Evolutionary conservation across 2,113 vertebrate species (phyloP), one percentile per base, ranked within the genome.

Genomic region (Trachemys scripta): DNA sequence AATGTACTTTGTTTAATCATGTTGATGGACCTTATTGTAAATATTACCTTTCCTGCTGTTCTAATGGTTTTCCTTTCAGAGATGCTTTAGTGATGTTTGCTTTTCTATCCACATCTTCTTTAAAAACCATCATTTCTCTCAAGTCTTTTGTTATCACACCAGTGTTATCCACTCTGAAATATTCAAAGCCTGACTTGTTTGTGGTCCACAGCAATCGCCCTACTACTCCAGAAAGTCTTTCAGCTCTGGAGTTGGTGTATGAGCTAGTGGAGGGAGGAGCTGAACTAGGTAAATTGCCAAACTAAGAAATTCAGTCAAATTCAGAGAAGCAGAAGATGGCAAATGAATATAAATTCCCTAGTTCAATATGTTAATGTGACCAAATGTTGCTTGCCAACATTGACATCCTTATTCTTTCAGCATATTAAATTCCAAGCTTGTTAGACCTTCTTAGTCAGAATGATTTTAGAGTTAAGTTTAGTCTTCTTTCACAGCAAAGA

Each of bases 131-230:
- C 2, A 24, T 83, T 85, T 85, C 12, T 90, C 72, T 85, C 53
- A 27, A 65, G 45, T 20, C 42, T 87, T 85, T 65, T 75, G 80
- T 56, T 82, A 4, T 35, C 82, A 45, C 80, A 13, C 59, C 42
- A 65, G 19, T 25, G 80, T 92, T 87, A 35, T 78, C 72, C 81
- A 12, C 10, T 53, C 69, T 78, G n/a, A 79, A 75, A 90, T 92
- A 7, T 90, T 87, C 49, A 94, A 96, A 97, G 29, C 2, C 50
- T 90, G 69, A 8, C 22, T 94, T 89, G 59, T 72, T 20, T 38
- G 65, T 38, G n/a, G 20, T 91, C 31, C 86, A 79, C 82, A 27
- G 2, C 5, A 75, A 59, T 69, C 0, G 0, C 11, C 6, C 80
- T 69, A 76, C 5, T 65, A n/a, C 56, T 87, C 88, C 17, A 88